Percentiles rank a stretch among this genome's conserved stretches.
phyloP scores from a whole-genome alignment of 35 echinoderm and acorn worm species.

The Patiria miniata region DNA sequence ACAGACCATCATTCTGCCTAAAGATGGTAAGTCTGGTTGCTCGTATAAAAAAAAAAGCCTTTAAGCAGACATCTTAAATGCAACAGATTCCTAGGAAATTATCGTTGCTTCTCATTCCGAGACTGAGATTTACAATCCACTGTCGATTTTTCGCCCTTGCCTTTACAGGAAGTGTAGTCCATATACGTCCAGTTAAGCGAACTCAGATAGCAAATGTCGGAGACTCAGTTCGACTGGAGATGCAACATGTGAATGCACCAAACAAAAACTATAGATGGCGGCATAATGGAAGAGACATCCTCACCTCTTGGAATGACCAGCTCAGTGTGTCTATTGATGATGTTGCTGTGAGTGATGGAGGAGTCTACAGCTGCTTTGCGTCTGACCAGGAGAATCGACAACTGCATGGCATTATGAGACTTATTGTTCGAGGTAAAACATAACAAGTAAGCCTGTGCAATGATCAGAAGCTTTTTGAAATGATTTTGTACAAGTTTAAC shows the following conservation, averaged over 20 bases:
- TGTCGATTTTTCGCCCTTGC: too few species aligned
- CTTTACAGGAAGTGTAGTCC: background rate
- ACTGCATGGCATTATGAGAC: conserved; percentile 5
- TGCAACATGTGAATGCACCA: background rate
- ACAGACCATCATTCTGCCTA: background rate
- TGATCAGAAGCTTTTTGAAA: too few species aligned
- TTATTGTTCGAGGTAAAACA: background rate
- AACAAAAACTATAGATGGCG: conserved; percentile 1
- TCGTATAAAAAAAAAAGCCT: too few species aligned
- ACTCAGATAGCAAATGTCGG: background rate
- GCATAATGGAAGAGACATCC: background rate
- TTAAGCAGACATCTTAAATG: too few species aligned
- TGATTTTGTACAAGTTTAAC: too few species aligned
- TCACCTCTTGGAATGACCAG: background rate
- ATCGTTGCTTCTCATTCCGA: too few species aligned
- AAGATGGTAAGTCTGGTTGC: background rate
- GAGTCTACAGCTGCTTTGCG: background rate
- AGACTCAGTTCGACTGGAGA: background rate
- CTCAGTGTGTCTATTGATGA: background rate
- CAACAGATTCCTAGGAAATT: too few species aligned
- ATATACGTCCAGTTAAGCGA: background rate
- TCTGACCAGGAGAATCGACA: background rate
- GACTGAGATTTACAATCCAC: too few species aligned
- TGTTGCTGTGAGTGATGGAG: background rate
- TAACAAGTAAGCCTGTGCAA: too few species aligned